Percentiles rank a stretch among this genome's conserved stretches.
Evolutionary conservation across 2,797 vertebrate species (phyloP).

Genomic region (Hypotaenidia okinawae): DNA sequence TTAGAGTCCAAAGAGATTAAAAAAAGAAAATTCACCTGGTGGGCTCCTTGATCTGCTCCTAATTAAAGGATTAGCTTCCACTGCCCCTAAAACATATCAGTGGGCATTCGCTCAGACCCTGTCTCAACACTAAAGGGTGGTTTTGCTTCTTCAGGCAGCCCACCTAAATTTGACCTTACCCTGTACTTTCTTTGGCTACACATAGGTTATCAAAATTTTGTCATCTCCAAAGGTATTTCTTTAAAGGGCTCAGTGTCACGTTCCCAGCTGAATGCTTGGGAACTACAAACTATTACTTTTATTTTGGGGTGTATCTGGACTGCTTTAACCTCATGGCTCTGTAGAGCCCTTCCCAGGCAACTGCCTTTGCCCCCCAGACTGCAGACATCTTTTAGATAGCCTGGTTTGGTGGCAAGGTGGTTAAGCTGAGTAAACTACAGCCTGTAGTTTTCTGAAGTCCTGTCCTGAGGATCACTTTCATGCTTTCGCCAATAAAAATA

Average conservation of each 20-base stretch:
- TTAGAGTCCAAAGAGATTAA: background rate
- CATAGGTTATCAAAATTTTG: background rate
- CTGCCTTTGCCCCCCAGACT: background rate
- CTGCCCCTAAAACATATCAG: background rate
- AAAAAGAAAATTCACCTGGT: background rate
- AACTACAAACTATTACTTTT: background rate
- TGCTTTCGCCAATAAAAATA: background rate
- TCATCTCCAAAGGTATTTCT: background rate
- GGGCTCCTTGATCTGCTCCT: slow-evolving; percentile 16
- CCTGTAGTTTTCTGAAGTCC: background rate
- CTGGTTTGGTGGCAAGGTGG: background rate
- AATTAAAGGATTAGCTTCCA: background rate
- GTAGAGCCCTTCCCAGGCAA: background rate
- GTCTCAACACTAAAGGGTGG: background rate
- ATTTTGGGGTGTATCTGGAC: background rate
- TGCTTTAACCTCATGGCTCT: background rate
- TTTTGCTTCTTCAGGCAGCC: background rate
- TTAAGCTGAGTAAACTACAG: background rate
- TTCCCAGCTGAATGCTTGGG: slow-evolving; percentile 3
- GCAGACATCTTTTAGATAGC: background rate
- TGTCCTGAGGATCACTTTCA: background rate
- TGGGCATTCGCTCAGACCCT: background rate
- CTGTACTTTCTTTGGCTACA: background rate
- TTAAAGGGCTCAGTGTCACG: background rate
- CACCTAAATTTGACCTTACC: background rate